Conservation (phyloP, 1,140 invertebrate genomes). For the Rhynchophorus ferrugineus region DNA sequence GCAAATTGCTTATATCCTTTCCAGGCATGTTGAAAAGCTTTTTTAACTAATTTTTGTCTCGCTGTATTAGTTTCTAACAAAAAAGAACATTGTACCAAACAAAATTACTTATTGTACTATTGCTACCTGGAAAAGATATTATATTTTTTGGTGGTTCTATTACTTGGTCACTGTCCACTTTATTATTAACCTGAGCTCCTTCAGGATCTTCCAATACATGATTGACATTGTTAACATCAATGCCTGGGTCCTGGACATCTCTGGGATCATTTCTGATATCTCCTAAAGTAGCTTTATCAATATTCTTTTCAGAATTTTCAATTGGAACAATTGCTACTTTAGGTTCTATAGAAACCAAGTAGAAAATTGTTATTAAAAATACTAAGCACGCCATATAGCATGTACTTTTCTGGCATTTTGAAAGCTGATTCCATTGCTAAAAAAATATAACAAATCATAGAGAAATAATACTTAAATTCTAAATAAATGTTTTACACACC, state of each 20-base stretch:
- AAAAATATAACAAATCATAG: slow-evolving; percentile 31
- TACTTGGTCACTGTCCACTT: slow-evolving; percentile 28
- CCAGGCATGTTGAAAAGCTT: slow-evolving; percentile 88
- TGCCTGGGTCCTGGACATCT: slow-evolving; percentile 18
- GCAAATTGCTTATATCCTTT: slow-evolving; percentile 81
- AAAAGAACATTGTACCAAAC: slow-evolving; percentile 3
- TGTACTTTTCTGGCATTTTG: slow-evolving; percentile 70
- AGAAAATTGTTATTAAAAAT: slow-evolving; percentile 48
- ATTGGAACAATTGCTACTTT: slow-evolving; percentile 36
- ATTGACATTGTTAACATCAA: slow-evolving; percentile 22
- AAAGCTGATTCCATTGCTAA: slow-evolving; percentile 76
- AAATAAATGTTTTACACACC: slow-evolving; percentile 9
- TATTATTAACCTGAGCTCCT: slow-evolving; percentile 26
- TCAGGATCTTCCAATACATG: slow-evolving; percentile 36
- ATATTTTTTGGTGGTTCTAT: slow-evolving; percentile 22
- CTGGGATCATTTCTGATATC: slow-evolving; percentile 23
- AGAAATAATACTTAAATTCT: slow-evolving; percentile 3
- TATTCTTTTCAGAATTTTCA: slow-evolving; percentile 33
- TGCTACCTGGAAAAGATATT: slow-evolving; percentile 21
- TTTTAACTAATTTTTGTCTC: slow-evolving; percentile 72
- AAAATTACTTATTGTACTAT: background rate
- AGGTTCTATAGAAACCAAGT: slow-evolving; percentile 44
- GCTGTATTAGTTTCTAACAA: slow-evolving; percentile 64
- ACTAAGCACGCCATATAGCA: slow-evolving; percentile 54
- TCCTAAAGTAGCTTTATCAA: slow-evolving; percentile 24